These are phyloP conservation scores for Pseudorhombus dupliciocellatus DNA, from an alignment of 2,113 vertebrate species.

Conservation along the genomic window DNA sequence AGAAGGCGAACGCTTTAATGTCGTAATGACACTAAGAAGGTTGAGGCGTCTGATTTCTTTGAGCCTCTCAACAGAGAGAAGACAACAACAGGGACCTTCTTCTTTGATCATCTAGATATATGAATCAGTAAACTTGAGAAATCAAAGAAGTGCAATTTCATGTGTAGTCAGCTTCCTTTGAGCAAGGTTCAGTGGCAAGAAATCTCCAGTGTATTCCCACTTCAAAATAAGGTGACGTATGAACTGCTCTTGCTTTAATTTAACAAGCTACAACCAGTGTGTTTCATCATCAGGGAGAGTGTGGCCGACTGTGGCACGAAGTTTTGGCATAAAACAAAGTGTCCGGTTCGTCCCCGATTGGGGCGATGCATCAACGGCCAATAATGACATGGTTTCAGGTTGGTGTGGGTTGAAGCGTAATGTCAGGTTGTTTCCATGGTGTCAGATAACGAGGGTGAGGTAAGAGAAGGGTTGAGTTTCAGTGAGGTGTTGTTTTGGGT, in stretches of 20 bases:
- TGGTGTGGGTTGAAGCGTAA: conserved; percentile 6
- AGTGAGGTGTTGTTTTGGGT: background rate
- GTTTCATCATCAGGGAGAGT: background rate
- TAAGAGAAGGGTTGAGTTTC: conserved; percentile 13
- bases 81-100: background rate
- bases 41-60: background rate
- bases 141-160: conserved; percentile 34
- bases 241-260: conserved; percentile 21
- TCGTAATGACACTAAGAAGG: conserved; percentile 9
- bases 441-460: background rate
- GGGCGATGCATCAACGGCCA: conserved; percentile 9
- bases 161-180: background rate
- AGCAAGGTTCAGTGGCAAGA: conserved; percentile 26
- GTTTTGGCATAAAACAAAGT: conserved; percentile 16
- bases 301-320: background rate
- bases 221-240: conserved; percentile 10
- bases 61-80: background rate
- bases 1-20: background rate
- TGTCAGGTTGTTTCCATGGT: conserved; percentile 2
- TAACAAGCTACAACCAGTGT: background rate
- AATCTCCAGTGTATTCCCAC: conserved; percentile 34
- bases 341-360: background rate
- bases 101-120: background rate
- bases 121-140: background rate
- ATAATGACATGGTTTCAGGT: background rate